Conservation (phyloP, 1,140 invertebrate species). For the Chironomus striatipennis region DNA sequence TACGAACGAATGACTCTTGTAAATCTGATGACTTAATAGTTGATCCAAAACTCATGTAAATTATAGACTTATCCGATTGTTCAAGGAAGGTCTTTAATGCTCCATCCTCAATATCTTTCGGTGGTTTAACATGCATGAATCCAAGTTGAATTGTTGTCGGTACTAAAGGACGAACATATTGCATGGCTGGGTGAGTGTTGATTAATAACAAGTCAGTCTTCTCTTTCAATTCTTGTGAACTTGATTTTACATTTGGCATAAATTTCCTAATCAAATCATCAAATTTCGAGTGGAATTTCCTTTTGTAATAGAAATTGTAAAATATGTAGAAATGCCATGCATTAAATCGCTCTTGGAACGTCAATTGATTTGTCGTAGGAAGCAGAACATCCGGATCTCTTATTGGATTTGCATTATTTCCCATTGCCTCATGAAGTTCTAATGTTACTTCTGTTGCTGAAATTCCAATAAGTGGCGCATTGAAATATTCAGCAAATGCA, state of each 20-base stretch:
- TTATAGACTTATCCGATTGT: slow-evolving; percentile 45
- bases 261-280: background rate
- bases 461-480: slow-evolving; percentile 38
- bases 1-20: slow-evolving; percentile 41
- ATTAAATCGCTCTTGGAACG: slow-evolving; percentile 34
- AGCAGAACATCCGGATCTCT: slow-evolving; percentile 39
- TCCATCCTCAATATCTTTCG: slow-evolving; percentile 37
- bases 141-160: slow-evolving; percentile 50
- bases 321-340: background rate
- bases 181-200: slow-evolving; percentile 47
- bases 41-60: slow-evolving; percentile 57
- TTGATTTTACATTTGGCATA: slow-evolving; percentile 28
- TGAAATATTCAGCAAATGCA: slow-evolving; percentile 37
- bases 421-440: slow-evolving; percentile 33
- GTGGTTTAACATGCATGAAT: slow-evolving; percentile 44
- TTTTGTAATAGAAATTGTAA: slow-evolving; percentile 30
- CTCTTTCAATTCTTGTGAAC: slow-evolving; percentile 39
- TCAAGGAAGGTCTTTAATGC: slow-evolving; percentile 46
- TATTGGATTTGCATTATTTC: slow-evolving; percentile 41
- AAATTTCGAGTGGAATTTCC: slow-evolving; percentile 25
- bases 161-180: slow-evolving; percentile 42
- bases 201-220: slow-evolving; percentile 46
- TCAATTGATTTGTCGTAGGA: slow-evolving; percentile 34
- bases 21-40: slow-evolving; percentile 48
- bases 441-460: slow-evolving; percentile 33